phyloP scores from a whole-genome alignment of 1,140 invertebrate species.

The Lepidotrigona ventralis region DNA sequence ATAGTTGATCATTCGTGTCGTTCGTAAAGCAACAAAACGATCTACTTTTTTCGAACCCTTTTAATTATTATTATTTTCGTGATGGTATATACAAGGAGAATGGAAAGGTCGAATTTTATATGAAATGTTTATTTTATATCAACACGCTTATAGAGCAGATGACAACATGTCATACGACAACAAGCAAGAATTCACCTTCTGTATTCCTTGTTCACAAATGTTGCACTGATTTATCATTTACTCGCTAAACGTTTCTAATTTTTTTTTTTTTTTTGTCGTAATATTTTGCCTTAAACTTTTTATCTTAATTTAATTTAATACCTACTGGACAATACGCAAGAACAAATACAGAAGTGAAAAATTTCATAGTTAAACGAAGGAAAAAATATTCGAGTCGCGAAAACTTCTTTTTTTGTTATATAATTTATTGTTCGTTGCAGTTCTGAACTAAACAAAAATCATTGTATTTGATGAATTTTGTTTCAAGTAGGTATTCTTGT shows the following conservation, averaged over 20 bases:
- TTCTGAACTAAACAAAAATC: conserved; percentile 19
- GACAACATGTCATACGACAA: conserved; percentile 4
- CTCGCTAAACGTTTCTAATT: neutral
- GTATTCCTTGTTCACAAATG: conserved; percentile 46
- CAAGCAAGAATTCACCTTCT: conserved; percentile 43
- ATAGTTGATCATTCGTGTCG: conserved; percentile 60
- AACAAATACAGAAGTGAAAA: conserved; percentile 19
- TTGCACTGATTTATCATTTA: conserved; percentile 35
- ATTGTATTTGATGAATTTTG: conserved; percentile 9
- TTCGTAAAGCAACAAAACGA: conserved; percentile 55
- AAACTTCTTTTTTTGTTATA: neutral
- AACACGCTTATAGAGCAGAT: conserved; percentile 30
- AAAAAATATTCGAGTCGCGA: conserved; percentile 1
- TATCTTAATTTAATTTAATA: conserved; percentile 43
- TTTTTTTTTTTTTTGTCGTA: conserved; percentile 35
- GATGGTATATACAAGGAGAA: conserved; percentile 47
- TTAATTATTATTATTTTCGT: conserved; percentile 49
- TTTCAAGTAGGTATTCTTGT: conserved; percentile 15
- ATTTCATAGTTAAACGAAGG: conserved; percentile 1
- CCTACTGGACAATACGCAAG: conserved; percentile 51
- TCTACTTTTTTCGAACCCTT: conserved; percentile 36
- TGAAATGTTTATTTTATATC: conserved; percentile 49
- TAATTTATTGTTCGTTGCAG: neutral
- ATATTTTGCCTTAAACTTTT: conserved; percentile 39
- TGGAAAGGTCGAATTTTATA: conserved; percentile 48